A percentile compares a stretch with the other conserved stretches of the same genome.
These are phyloP conservation scores for Phyto melanocephala DNA, from an alignment of 2,888 invertebrate genomes.

Conservation along the genomic window DNA sequence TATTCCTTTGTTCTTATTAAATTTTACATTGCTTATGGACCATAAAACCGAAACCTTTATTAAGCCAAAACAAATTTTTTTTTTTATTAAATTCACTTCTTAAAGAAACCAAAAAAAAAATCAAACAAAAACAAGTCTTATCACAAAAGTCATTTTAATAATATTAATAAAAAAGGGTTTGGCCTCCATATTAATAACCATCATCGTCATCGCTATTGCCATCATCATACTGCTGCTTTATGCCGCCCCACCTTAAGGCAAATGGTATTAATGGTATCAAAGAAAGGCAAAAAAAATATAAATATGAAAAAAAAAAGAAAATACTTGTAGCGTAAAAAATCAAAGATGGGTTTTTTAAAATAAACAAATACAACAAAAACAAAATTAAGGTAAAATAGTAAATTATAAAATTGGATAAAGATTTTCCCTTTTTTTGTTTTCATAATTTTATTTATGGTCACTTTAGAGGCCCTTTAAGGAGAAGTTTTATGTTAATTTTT, in stretches of 20 bases:
- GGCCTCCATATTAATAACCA: constrained; percentile 46
- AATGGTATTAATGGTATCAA: constrained; percentile 32
- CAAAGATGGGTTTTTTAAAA: constrained; percentile 7
- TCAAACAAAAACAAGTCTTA: constrained; percentile 11
- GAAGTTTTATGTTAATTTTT: constrained; percentile 13
- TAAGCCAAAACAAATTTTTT: constrained; percentile 12
- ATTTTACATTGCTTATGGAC: constrained; percentile 48
- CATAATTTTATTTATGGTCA: constrained; percentile 30
- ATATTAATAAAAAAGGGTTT: constrained; percentile 61
- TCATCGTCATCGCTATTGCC: constrained; percentile 2
- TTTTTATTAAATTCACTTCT: constrained; percentile 1
- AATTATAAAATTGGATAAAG: constrained; percentile 41
- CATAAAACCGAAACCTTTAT: constrained; percentile 59
- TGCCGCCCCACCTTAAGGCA: neutral
- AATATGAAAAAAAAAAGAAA: constrained; percentile 20
- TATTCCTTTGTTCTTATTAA: constrained; percentile 1
- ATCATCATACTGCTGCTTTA: neutral
- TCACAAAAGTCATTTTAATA: constrained; percentile 57
- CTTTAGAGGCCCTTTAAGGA: neutral
- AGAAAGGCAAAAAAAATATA: neutral
- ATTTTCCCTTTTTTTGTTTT: constrained; percentile 12
- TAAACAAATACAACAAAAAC: neutral
- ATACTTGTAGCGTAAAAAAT: constrained; percentile 41
- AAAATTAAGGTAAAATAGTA: constrained; percentile 18
- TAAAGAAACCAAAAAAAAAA: constrained; percentile 13